These are phyloP conservation scores for Drosophila mimetica DNA, from an alignment of 2,888 invertebrate species.

Conservation along the genomic window DNA sequence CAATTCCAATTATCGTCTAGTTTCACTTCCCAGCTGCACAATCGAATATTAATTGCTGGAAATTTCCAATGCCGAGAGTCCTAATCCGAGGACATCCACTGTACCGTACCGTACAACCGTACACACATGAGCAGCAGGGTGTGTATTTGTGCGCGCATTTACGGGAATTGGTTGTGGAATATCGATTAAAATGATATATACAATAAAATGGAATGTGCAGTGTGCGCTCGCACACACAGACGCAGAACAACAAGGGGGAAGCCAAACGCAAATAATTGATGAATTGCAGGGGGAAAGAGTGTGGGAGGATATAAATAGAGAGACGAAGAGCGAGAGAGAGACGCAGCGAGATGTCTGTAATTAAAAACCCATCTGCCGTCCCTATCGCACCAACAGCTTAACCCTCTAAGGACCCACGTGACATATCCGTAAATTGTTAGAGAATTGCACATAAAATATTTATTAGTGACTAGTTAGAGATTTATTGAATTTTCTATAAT, in stretches of 20 bases:
- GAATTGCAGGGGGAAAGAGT: slow-evolving; percentile 24
- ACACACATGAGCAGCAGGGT: slow-evolving; percentile 28
- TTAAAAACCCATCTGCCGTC: slow-evolving; percentile 31
- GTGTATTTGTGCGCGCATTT: slow-evolving; percentile 53
- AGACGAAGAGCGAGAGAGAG: slow-evolving; percentile 10
- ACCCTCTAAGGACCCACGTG: slow-evolving; percentile 23
- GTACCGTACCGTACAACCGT: slow-evolving; percentile 11
- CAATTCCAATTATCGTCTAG: slow-evolving; percentile 30
- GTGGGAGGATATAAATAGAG: slow-evolving; percentile 37
- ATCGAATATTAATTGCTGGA: slow-evolving; percentile 29
- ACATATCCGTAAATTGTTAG: slow-evolving; percentile 3
- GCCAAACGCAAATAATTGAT: slow-evolving; percentile 52
- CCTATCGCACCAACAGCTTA: slow-evolving; percentile 15
- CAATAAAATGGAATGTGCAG: slow-evolving; percentile 50
- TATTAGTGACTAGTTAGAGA: neutral
- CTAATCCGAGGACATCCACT: slow-evolving; percentile 28
- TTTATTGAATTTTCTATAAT: neutral
- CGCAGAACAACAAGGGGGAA: slow-evolving; percentile 37
- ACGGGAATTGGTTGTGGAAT: slow-evolving; percentile 80
- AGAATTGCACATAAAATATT: slow-evolving; percentile 3
- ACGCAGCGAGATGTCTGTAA: slow-evolving; percentile 25
- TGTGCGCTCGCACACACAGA: slow-evolving; percentile 28
- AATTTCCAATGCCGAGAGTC: slow-evolving; percentile 11
- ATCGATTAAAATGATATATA: slow-evolving; percentile 82
- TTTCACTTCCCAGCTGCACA: slow-evolving; percentile 10